Conservation (phyloP, 2,888 invertebrate species). For the Lymantria dispar region DNA sequence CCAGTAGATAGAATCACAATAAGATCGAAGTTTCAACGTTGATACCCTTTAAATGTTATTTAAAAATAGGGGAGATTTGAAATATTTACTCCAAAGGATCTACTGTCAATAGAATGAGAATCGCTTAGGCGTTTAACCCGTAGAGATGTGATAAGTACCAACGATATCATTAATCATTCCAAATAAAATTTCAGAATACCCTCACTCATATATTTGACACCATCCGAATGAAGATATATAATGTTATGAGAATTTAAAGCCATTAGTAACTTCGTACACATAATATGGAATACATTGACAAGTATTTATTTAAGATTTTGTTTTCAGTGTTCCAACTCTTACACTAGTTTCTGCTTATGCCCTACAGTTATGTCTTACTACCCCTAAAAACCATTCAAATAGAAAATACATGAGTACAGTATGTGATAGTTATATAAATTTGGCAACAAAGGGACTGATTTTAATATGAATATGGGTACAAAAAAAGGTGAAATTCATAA, state of each 20-base stretch:
- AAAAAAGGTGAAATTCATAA: constrained; percentile 7
- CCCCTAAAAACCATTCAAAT: no score
- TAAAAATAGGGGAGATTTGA: constrained; percentile 43
- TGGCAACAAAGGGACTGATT: no score
- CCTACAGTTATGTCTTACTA: no score
- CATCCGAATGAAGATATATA: constrained; percentile 23
- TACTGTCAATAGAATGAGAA: constrained; percentile 68
- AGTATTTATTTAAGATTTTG: no score
- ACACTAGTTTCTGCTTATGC: no score
- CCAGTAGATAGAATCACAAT: constrained; percentile 54
- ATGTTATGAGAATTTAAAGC: no score
- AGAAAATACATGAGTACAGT: no score
- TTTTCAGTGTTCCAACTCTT: no score
- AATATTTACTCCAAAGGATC: constrained; percentile 56
- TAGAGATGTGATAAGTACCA: constrained; percentile 34
- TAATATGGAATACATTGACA: no score
- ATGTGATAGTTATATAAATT: no score
- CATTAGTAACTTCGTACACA: no score
- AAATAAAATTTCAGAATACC: constrained; percentile 49
- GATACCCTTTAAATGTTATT: constrained; percentile 55
- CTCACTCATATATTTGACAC: constrained; percentile 31
- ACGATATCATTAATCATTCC: constrained; percentile 72
- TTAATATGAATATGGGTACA: no score
- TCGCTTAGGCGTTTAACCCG: constrained; percentile 58
- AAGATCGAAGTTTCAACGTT: constrained; percentile 42